These are phyloP conservation scores for Trichonephila clavata DNA, from an alignment of 1,140 invertebrate species.

Conservation along the genomic window DNA sequence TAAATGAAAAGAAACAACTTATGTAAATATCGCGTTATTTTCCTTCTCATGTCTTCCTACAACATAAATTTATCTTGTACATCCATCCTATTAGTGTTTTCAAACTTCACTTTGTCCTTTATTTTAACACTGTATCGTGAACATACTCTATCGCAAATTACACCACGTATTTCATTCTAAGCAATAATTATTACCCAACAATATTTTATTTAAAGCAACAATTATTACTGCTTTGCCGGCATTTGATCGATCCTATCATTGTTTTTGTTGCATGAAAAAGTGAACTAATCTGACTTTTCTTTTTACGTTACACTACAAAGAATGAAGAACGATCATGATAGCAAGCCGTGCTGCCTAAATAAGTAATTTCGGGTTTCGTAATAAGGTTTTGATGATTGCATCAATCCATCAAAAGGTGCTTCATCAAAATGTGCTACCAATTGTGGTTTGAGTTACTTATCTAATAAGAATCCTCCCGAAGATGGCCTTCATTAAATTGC, in stretches of 20 bases:
- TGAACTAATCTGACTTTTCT: neutral
- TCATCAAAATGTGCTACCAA: conserved; percentile 31
- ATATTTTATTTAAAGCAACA: neutral
- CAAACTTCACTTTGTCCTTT: neutral
- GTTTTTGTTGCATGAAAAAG: neutral
- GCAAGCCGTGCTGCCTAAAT: neutral
- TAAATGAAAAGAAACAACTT: too few species aligned
- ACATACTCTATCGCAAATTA: neutral
- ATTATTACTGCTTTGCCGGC: neutral
- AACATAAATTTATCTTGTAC: neutral
- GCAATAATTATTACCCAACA: neutral
- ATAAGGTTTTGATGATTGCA: conserved; percentile 52
- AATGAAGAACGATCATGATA: neutral
- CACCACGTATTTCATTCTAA: neutral
- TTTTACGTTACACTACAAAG: too few species aligned
- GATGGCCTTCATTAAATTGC: neutral
- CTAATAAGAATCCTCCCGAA: neutral
- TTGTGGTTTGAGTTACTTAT: neutral
- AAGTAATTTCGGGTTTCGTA: conserved; percentile 42
- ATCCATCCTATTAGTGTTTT: neutral
- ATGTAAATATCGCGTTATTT: too few species aligned
- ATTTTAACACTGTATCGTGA: neutral
- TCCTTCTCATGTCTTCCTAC: neutral
- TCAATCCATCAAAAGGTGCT: conserved; percentile 41
- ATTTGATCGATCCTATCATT: neutral